Evolutionary conservation across 2,113 vertebrate species (phyloP).

Genomic region (Malurus elegans): DNA sequence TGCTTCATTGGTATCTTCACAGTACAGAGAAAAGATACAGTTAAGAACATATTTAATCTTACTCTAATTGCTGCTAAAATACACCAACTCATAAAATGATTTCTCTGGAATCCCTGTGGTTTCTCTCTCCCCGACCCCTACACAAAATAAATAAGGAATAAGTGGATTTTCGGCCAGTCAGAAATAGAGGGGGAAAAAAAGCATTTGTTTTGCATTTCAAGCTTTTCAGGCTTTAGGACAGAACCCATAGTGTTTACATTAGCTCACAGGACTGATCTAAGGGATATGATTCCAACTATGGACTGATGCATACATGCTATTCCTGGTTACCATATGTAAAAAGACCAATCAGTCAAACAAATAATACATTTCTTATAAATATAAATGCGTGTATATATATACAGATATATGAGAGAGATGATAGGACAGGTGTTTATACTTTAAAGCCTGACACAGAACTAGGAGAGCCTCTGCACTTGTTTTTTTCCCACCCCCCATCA

Average conservation of each 20-base stretch:
- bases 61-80: conserved; percentile 66
- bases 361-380: conserved; percentile 67
- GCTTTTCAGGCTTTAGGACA: conserved; percentile 66
- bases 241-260: conserved; percentile 53
- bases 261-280: conserved; percentile 15
- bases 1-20: conserved; percentile 73
- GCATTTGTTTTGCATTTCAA: conserved; percentile 65
- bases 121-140: background rate
- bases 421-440: conserved; percentile 36
- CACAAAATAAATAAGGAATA: conserved; percentile 39
- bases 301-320: conserved; percentile 48
- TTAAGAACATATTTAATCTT: conserved; percentile 64
- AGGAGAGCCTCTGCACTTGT: background rate
- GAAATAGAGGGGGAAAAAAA: conserved; percentile 53
- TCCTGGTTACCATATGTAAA: conserved; percentile 46
- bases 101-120: conserved; percentile 61
- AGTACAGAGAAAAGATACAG: conserved; percentile 71
- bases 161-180: conserved; percentile 44
- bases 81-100: conserved; percentile 62
- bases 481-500: background rate
- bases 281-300: conserved; percentile 7
- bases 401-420: conserved; percentile 28
- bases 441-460: conserved; percentile 27
- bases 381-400: conserved; percentile 29
- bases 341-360: conserved; percentile 49